Conservation (phyloP, 2,113 vertebrate species). For the Hylia prasina region DNA sequence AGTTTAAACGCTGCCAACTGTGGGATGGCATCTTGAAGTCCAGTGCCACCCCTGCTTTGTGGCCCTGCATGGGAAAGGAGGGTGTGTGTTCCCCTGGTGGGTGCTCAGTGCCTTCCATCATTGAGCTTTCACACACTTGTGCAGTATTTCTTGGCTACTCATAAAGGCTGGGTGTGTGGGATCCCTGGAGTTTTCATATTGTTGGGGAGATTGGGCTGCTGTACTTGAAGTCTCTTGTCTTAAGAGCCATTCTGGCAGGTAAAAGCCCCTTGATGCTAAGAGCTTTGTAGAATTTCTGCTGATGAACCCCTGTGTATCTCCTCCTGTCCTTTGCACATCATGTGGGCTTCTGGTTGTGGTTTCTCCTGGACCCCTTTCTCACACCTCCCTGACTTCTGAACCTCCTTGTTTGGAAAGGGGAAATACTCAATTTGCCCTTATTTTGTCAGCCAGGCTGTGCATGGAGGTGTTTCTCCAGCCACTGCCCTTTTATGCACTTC, state of each 20-base stretch:
- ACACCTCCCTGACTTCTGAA: not conserved
- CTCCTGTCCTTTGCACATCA: not conserved
- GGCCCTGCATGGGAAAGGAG: not conserved
- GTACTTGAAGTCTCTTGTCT: not conserved
- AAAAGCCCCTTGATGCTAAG: not conserved
- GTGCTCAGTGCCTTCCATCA: not conserved
- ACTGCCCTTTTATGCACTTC: not conserved
- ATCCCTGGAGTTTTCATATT: not conserved
- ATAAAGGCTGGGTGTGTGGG: not conserved
- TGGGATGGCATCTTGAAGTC: not conserved
- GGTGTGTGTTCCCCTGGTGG: not conserved
- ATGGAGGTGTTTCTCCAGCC: not conserved
- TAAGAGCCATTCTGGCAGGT: not conserved
- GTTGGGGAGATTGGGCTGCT: not conserved
- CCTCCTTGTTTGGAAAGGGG: not conserved
- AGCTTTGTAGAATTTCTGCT: not conserved
- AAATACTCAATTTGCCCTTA: not conserved
- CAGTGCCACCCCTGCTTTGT: fast-evolving
- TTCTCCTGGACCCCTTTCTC: not conserved
- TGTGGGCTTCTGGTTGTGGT: not conserved
- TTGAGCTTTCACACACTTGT: not conserved
- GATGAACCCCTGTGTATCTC: not conserved
- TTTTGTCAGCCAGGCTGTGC: not conserved
- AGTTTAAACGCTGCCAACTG: not conserved
- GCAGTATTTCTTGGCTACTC: not conserved